phyloP scores from a whole-genome alignment of 2,797 vertebrate species.

The Masticophis lateralis region DNA sequence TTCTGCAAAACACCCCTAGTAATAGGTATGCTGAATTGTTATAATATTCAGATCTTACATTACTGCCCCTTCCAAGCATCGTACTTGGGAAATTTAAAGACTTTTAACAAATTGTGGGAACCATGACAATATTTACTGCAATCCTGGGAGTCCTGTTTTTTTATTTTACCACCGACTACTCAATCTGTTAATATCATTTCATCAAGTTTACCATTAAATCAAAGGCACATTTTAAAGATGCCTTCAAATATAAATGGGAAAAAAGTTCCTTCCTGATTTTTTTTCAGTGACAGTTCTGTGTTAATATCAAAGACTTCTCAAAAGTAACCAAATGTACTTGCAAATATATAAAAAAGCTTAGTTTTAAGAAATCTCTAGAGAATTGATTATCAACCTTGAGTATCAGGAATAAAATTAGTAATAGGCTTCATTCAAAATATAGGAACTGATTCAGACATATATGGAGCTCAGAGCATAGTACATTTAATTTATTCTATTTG shows the following conservation, averaged over 20 bases:
- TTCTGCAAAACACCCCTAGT: background rate
- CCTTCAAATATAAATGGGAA: background rate
- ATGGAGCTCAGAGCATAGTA: background rate
- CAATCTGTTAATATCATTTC: background rate
- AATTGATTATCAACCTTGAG: background rate
- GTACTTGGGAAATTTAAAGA: background rate
- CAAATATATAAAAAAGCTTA: background rate
- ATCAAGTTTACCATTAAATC: background rate
- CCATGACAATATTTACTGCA: background rate
- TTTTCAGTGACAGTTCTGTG: background rate
- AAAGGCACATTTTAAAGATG: background rate
- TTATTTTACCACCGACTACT: background rate
- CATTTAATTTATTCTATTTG: background rate
- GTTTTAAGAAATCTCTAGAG: background rate
- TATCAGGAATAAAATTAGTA: background rate
- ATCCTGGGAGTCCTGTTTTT: background rate
- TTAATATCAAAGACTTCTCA: background rate
- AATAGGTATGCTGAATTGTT: background rate
- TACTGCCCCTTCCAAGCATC: background rate
- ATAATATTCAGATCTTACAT: background rate
- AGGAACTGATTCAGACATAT: background rate
- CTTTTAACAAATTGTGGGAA: background rate
- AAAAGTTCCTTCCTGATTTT: background rate
- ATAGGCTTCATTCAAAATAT: background rate
- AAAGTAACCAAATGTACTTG: background rate